Percentiles rank a stretch among this genome's conserved stretches.
Conservation (phyloP, 2,888 invertebrate genomes). For the Lasioglossum zephyrum region DNA sequence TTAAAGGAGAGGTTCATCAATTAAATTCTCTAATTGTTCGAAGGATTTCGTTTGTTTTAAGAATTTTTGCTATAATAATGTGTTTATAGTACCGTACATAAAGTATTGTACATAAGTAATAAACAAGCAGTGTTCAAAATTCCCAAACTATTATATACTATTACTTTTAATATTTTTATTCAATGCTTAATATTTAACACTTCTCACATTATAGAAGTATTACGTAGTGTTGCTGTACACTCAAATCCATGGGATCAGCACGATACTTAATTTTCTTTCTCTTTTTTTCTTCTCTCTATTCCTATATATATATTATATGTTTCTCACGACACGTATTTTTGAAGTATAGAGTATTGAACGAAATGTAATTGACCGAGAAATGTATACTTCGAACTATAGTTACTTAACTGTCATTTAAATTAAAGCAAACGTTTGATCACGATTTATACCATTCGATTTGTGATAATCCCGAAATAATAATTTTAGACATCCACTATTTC, state of each 20-base stretch:
- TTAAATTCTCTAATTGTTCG: conserved; percentile 54
- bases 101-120: conserved; percentile 73
- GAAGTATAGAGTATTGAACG: not conserved
- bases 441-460: too few species aligned
- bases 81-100: conserved; percentile 73
- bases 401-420: too few species aligned
- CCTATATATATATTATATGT: too few species aligned
- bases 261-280: not conserved
- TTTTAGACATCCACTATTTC: too few species aligned
- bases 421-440: too few species aligned
- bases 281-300: not conserved
- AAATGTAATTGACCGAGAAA: too few species aligned
- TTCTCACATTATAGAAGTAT: not conserved
- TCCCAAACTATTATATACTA: conserved; percentile 18
- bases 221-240: not conserved
- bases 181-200: conserved; percentile 8
- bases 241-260: not conserved
- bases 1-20: conserved; percentile 45
- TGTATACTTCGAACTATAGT: too few species aligned
- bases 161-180: conserved; percentile 18
- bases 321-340: not conserved
- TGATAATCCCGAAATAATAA: not conserved
- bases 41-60: conserved; percentile 63
- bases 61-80: conserved; percentile 62
- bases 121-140: conserved; percentile 70